Evolutionary conservation across 2,888 invertebrate species (phyloP).

Genomic region (Epsilonema sp.): DNA sequence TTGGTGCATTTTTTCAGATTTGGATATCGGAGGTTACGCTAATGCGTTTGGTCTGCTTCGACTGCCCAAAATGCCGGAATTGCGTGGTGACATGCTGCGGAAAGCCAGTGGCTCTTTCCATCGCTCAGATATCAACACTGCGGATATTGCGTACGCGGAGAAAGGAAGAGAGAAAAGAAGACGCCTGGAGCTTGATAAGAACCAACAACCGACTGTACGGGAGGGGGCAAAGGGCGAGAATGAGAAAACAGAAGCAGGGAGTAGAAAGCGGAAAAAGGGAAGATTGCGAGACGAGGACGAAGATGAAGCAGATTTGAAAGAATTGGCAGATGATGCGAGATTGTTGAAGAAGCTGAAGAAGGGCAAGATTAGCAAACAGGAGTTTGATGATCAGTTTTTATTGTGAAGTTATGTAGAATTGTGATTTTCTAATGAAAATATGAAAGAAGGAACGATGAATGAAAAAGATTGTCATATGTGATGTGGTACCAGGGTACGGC

Average conservation of each 20-base stretch:
- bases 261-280: constrained; percentile 5
- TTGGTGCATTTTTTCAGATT: constrained; percentile 43
- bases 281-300: constrained; percentile 12
- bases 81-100: constrained; percentile 30
- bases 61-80: constrained; percentile 84
- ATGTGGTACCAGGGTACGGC: no score
- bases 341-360: constrained; percentile 34
- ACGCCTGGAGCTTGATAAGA: not conserved
- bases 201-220: not conserved
- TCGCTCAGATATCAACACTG: constrained; percentile 18
- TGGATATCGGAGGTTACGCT: constrained; percentile 62
- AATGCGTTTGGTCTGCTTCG: constrained; percentile 70
- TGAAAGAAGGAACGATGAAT: no score
- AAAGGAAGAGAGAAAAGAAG: constrained; percentile 9
- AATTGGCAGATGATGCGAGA: constrained; percentile 29
- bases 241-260: not conserved
- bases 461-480: no score
- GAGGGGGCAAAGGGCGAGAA: no score
- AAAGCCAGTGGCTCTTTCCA: constrained; percentile 17
- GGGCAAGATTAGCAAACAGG: constrained; percentile 30
- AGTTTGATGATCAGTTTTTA: constrained; percentile 22
- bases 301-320: no score
- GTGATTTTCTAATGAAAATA: no score
- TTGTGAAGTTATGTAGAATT: not conserved
- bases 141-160: constrained; percentile 16